These are phyloP conservation scores for Semibalanus balanoides DNA, from an alignment of 1,140 invertebrate genomes.

Conservation along the genomic window DNA sequence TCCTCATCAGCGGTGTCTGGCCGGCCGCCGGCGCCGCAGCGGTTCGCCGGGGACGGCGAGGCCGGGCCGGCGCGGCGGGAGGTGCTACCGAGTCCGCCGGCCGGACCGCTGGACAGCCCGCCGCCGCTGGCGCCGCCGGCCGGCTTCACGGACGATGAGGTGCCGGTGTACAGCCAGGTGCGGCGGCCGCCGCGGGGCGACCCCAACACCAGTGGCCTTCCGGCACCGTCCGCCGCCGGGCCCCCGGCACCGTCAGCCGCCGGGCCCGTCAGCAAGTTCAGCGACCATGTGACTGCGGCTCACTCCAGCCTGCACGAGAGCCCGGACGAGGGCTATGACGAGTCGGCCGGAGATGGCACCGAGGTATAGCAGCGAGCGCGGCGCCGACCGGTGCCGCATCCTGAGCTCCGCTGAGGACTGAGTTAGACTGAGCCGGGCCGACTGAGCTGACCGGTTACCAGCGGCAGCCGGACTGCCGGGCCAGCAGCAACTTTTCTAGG, in stretches of 20 bases:
- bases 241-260: too few species aligned
- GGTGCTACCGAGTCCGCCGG: background rate
- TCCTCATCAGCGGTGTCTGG: too few species aligned
- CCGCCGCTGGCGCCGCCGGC: background rate
- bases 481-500: background rate
- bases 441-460: too few species aligned
- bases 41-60: background rate
- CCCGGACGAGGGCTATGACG: background rate
- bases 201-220: background rate
- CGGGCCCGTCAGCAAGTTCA: background rate
- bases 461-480: too few species aligned
- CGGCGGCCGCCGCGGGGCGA: background rate
- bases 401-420: too few species aligned
- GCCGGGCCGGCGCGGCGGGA: too few species aligned
- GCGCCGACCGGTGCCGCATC: too few species aligned
- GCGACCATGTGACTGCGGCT: background rate
- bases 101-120: background rate
- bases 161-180: background rate
- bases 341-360: background rate
- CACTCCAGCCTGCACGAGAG: background rate
- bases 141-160: background rate
- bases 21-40: too few species aligned
- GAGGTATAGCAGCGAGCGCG: background rate
- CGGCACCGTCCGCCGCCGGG: too few species aligned
- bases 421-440: too few species aligned